A percentile compares a stretch with the other conserved stretches of the same genome.
Evolutionary conservation across 1,140 invertebrate species (phyloP).

Genomic region (Drosophila ambigua): DNA sequence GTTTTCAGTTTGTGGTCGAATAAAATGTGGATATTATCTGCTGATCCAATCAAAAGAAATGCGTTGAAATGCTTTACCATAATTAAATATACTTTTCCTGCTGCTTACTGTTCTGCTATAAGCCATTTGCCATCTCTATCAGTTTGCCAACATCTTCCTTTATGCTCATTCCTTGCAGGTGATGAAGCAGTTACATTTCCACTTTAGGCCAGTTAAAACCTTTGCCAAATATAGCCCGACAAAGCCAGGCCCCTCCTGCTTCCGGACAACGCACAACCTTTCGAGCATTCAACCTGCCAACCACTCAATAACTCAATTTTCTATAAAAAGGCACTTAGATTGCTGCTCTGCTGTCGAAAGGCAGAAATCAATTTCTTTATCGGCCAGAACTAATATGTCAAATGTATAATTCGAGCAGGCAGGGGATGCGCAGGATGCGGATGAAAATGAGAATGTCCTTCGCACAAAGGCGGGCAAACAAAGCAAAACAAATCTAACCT

Average conservation of each 20-base stretch:
- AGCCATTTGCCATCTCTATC: too few species aligned
- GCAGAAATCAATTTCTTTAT: conserved; percentile 80
- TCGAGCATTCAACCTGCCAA: conserved; percentile 44
- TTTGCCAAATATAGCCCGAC: conserved; percentile 8
- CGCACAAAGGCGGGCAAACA: conserved; percentile 51
- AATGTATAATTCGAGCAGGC: conserved; percentile 66
- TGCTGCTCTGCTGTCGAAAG: conserved; percentile 51
- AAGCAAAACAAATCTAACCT: conserved; percentile 24
- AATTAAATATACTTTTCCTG: too few species aligned
- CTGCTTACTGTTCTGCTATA: too few species aligned
- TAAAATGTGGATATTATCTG: too few species aligned
- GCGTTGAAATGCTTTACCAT: accelerated
- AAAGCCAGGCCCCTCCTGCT: conserved; percentile 4
- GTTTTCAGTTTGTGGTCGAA: too few species aligned
- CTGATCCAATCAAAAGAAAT: too few species aligned
- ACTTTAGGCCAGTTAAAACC: too few species aligned
- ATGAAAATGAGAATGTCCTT: background rate
- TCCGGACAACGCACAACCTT: too few species aligned
- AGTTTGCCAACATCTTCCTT: too few species aligned
- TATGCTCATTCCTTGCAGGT: too few species aligned
- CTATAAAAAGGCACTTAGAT: conserved; percentile 37
- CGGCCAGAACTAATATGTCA: conserved; percentile 79
- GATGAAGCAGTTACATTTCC: too few species aligned
- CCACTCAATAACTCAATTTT: conserved; percentile 69
- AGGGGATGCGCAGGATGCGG: too few species aligned